Evolutionary conservation across 2,113 vertebrate genomes (phyloP).

Genomic region (Mesoclemmys tuberculata): DNA sequence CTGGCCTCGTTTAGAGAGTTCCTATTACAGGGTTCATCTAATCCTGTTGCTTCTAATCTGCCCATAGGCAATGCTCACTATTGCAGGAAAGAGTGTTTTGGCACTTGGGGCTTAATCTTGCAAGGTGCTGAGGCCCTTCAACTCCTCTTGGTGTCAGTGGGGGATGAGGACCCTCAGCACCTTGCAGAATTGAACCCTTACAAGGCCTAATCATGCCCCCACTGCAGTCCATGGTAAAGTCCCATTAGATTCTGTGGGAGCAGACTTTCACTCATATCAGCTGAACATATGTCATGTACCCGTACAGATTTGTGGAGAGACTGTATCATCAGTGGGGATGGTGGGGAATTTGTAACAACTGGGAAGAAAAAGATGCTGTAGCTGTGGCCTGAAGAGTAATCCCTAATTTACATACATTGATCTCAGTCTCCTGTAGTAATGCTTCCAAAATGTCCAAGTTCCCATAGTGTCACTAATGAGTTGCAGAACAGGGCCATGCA

Average conservation of each 20-base stretch:
- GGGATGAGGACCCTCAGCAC: not conserved
- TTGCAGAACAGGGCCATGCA: not conserved
- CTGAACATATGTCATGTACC: not conserved
- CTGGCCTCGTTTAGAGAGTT: not conserved
- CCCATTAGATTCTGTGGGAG: not conserved
- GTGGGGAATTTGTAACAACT: not conserved
- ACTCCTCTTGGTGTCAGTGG: not conserved
- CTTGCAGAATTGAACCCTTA: not conserved
- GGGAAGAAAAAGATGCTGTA: not conserved
- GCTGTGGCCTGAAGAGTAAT: not conserved
- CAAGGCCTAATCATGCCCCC: not conserved
- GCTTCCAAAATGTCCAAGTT: not conserved
- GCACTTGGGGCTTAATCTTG: not conserved
- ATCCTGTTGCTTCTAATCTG: not conserved
- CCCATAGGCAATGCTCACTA: not conserved
- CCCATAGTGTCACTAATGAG: not conserved
- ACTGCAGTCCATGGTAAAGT: not conserved
- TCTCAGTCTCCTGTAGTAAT: not conserved
- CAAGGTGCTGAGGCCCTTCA: not conserved
- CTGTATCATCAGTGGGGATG: not conserved
- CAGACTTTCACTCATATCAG: not conserved
- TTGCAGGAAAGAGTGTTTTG: not conserved
- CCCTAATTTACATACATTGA: not conserved
- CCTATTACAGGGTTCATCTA: not conserved
- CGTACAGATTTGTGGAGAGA: not conserved